Evolutionary conservation across 2,113 vertebrate species (phyloP), one percentile per base, ranked within the genome.

Genomic region (Alligator mississippiensis): DNA sequence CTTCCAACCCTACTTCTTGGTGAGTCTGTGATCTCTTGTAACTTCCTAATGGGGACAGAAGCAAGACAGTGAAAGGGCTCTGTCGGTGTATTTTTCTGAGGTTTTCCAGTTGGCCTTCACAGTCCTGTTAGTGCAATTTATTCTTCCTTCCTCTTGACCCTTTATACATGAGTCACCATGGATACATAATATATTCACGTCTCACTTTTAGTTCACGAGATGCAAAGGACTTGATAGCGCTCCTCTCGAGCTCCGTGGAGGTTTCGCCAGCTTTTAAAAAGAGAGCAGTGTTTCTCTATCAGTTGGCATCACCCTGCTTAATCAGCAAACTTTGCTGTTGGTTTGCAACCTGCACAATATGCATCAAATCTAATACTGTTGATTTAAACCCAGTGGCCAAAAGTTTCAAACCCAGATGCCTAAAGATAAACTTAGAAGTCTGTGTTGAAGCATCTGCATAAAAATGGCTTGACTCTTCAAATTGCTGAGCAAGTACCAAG

Each of bases 121-220:
- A 95, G 80, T 76, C 95, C 94, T 94, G 80, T 93, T 3, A 3
- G 72, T 79, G 82, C 91, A 87, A 30, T 89, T 92, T 5, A 92
- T 90, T 77, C 80, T 27, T 77, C 84, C 95, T 96, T 96, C 82
- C 96, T 92, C 93, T 93, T 96, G 93, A 90, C 95, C 83, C 84
- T 93, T 91, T 90, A 92, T 93, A 95, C 93, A 94, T 88, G 94
- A 94, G 93, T 95, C 96, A 96, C 95, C 94, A 97, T 77, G 82
- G 60, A 17, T 92, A 86, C 94, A 90, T 92, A 68, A 92, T 25
- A 88, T 90, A 90, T 92, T 91, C 90, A 91, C 4, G 1, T 62
- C 24, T 24, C 22, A 22, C 77, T 90, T 95, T 88, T 91, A 93
- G 88, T 87, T 92, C 92, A 94, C 93, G 91, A 81, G 84, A 82